Conservation (phyloP, 2,888 invertebrate genomes). For the Metacarcinus magister region DNA sequence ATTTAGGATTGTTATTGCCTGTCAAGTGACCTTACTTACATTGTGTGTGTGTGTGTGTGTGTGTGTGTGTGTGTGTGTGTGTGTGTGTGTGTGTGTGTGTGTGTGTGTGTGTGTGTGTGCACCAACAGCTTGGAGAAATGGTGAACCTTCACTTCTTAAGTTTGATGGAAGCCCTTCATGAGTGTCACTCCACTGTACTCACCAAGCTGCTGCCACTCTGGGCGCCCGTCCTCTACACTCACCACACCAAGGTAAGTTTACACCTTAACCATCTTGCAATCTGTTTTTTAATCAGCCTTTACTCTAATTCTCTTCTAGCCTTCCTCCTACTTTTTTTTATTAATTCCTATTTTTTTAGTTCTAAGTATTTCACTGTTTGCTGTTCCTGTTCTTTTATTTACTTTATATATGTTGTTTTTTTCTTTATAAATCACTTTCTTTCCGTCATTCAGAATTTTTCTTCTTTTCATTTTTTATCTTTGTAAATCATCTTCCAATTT, state of each 20-base stretch:
- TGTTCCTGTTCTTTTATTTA: too few species aligned
- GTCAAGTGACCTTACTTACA: background rate
- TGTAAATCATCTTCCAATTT: too few species aligned
- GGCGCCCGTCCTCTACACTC: constrained; percentile 97
- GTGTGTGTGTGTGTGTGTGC: constrained; percentile 16
- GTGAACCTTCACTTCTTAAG: constrained; percentile 98
- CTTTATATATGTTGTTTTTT: too few species aligned
- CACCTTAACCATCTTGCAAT: background rate
- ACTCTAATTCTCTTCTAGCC: background rate
- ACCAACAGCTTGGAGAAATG: constrained; percentile 95
- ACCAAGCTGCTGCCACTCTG: constrained; percentile 96
- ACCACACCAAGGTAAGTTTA: constrained; percentile 89
- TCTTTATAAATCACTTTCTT: too few species aligned
- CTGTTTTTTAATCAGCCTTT: background rate
- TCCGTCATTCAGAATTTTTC: too few species aligned
- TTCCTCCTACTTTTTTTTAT: background rate
- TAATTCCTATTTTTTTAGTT: too few species aligned
- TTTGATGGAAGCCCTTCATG: constrained; percentile 96
- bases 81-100: constrained; percentile 27
- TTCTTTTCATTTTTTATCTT: too few species aligned
- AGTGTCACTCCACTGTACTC: constrained; percentile 96
- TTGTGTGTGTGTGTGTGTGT: background rate
- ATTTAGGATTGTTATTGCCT: background rate
- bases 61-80: background rate
- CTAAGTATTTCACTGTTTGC: too few species aligned